Evolutionary conservation across 1,140 invertebrate species (phyloP), one percentile per base, ranked within the genome.

Genomic region (Mycetomoellerius zeteki): DNA sequence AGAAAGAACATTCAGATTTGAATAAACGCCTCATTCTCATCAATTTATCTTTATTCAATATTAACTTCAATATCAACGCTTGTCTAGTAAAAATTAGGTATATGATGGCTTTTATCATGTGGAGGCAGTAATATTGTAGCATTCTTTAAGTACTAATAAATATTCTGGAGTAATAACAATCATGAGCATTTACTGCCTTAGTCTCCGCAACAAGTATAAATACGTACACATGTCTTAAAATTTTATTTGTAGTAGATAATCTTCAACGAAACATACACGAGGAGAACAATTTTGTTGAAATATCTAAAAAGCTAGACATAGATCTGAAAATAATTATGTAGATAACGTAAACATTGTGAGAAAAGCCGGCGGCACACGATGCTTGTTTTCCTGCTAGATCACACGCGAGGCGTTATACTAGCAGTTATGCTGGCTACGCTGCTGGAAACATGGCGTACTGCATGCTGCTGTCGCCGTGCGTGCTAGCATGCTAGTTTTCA

Each of bases 81-180:
- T 54, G 14, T 69, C 30, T 43, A 8, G 10, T 43, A 14, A 52
- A 73, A 72, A 82, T 82, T 73, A 58, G 50, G 72, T 71, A 47
- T 24, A 30, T 24, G 24, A 56, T 14, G 21, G 24, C 19, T 12
- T 72, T 82, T 47, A 72, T 24, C 12, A 27, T 19, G 30, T 19
- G 21, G 7, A 27, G 52, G 33, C n/a, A 58, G 21, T 43, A n/a
- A 21, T 33, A 27, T 30, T 71, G 7, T 54, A 33, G 30, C 33
- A 16, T 54, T 37, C 21, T 52, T 43, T 10, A 71, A 71, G 16
- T 54, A 56, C 30, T 16, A 62, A 37, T 37, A 71, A 81, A 71
- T 54, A 69, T 50, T 65, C 14, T 50, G 16, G 14, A 24, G 30
- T 50, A n/a, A 71, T 81, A 72, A 81, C 8, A 71, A 21, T 81